Base-by-base conservation (phyloP, 1,140 invertebrate species). In the Thaumatotibia leucotreta region DNA sequence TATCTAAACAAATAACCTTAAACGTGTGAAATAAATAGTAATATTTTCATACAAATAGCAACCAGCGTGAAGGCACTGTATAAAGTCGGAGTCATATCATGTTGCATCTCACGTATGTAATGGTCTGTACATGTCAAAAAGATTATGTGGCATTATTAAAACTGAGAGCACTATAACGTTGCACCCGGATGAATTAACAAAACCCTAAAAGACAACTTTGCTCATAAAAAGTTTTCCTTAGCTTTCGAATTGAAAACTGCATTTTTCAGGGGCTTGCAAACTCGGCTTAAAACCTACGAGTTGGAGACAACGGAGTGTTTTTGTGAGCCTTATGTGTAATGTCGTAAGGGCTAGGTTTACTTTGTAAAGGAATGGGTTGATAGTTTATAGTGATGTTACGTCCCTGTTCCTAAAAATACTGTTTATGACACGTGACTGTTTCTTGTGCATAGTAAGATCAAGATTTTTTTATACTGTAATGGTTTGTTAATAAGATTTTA, bases 191-290 rank as follows among this genome's bases (percentile, higher is more conserved):
- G 39, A 58, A 58, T 58, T 58, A 27, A n/a, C 23, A 58, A 58
- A 58, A 58, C 29, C 14, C 22, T 11, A 5, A 54, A 54, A 58
- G 52, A 58, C 27, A 58, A 58, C 23, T 58, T 27, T 58, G n/a
- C 52, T 58, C 52, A 27, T 58, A 58, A 29, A 58, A 58, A 58
- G 11, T 58, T 58, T 54, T 58, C 52, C 14, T 58, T 29, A 3
- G 24, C 24, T 58, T 58, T 14, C 52, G 52, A 58, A 58, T 58
- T 58, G 52, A 58, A 58, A 27, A 24, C 14, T 58, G 52, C 52
- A 58, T 58, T 58, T 58, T 58, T 58, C 52, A 58, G 52, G 24
- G 50, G 52, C 24, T 58, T 58, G 52, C 52, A 31, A 58, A 58
- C 52, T 58, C 24, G 24, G 23, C 52, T 58, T 27, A 27, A 27